Evolutionary conservation across 1,140 invertebrate species (phyloP).

Genomic region (Zaprionus ornatus): DNA sequence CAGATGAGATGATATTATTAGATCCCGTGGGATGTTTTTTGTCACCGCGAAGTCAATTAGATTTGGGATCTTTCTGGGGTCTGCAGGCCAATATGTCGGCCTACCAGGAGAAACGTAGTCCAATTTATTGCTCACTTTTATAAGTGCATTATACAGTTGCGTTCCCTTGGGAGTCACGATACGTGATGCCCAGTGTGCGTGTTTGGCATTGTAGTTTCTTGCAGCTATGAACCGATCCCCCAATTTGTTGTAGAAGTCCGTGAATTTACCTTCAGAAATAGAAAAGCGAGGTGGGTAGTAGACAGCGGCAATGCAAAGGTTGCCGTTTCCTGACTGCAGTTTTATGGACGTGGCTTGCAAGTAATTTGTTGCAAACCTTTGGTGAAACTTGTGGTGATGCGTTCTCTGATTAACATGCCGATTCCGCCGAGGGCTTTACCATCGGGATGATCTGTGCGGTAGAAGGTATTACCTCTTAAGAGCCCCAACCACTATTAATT

Average conservation of each 20-base stretch:
- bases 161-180: constrained; percentile 43
- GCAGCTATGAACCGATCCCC: constrained; percentile 60
- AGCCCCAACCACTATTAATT: no score
- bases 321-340: no score
- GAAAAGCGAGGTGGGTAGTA: constrained; percentile 9
- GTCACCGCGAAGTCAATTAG: constrained; percentile 60
- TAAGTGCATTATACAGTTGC: constrained; percentile 37
- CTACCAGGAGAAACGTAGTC: constrained; percentile 37
- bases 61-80: constrained; percentile 67
- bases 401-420: neutral
- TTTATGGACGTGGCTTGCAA: no score
- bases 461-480: constrained; percentile 12
- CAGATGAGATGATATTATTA: constrained; percentile 50
- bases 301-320: no score
- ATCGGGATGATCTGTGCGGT: constrained; percentile 42
- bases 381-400: no score
- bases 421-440: constrained; percentile 44
- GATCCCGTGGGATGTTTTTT: no score
- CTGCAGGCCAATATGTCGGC: constrained; percentile 73
- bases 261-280: constrained; percentile 45
- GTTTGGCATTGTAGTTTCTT: constrained; percentile 61
- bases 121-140: constrained; percentile 9
- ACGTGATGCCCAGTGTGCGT: constrained; percentile 56
- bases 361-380: no score
- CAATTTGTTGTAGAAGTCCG: constrained; percentile 47